Conservation (phyloP, 37 sponge, comb jelly and placozoan genomes). For the Aplysina aerophoba region DNA sequence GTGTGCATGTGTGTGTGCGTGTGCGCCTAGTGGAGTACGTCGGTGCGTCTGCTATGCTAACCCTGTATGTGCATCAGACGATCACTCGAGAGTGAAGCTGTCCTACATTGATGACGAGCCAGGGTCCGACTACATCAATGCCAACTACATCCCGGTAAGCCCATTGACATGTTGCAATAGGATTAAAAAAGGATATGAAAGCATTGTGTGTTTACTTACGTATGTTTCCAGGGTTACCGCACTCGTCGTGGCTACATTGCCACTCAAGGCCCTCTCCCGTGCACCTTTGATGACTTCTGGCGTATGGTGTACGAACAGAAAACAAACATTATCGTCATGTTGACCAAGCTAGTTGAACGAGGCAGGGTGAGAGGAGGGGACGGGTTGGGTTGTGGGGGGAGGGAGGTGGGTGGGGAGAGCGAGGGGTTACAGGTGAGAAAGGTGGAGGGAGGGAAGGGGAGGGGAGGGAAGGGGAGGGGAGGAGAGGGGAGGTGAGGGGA, state of each 20-base stretch:
- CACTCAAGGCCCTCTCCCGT: conserved; percentile 87
- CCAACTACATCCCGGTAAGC: conserved; percentile 88
- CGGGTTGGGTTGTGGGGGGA: no score
- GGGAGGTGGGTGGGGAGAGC: no score
- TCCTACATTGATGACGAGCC: conserved; percentile 82
- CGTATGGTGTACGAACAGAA: conserved; percentile 94
- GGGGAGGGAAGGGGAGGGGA: no score
- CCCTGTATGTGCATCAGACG: conserved; percentile 37
- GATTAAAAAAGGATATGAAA: no score
- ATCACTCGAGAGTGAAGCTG: conserved; percentile 84
- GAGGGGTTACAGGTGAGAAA: no score
- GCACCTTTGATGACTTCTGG: conserved; percentile 93
- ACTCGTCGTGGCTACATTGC: conserved; percentile 81
- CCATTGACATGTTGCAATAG: no score
- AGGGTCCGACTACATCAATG: conserved; percentile 97
- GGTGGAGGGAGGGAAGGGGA: no score
- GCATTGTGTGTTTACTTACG: no score
- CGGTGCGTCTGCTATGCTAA: background rate
- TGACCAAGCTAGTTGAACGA: conserved; percentile 86
- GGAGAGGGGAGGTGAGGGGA: no score
- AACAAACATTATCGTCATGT: conserved; percentile 82
- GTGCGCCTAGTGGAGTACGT: background rate
- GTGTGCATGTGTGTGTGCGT: no score
- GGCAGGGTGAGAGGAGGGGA: conserved; percentile 68
- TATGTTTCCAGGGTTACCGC: conserved; percentile 66